Conservation (phyloP, 53 echinoderm and acorn worm genomes). For the Hippasteria phrygiana region DNA sequence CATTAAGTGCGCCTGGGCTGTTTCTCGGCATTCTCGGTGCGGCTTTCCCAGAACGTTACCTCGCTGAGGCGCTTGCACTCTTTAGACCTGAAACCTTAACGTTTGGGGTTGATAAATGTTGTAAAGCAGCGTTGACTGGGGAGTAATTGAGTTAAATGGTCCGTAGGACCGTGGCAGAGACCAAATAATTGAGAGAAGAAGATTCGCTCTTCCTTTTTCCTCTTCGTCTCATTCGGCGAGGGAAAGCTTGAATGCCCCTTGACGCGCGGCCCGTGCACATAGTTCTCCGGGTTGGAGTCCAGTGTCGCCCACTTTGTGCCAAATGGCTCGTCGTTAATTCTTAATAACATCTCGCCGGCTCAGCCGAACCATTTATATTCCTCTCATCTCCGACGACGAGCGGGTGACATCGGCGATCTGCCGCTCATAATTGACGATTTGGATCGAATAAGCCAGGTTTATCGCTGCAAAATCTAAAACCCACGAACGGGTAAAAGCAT, state of each 20-base stretch:
- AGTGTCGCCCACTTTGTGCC: not conserved
- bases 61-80: not conserved
- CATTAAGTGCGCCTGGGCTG: no score
- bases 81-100: not conserved
- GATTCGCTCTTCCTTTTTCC: not conserved
- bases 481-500: not conserved
- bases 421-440: not conserved
- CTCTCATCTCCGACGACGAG: not conserved
- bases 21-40: no score
- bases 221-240: not conserved
- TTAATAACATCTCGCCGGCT: not conserved
- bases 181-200: not conserved
- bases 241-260: not conserved
- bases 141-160: constrained; percentile 1
- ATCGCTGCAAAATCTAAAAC: not conserved
- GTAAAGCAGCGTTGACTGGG: not conserved
- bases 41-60: not conserved
- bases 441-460: not conserved
- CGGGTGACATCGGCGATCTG: not conserved
- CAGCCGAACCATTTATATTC: not conserved
- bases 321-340: not conserved
- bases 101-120: not conserved
- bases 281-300: no score
- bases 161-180: not conserved
- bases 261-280: not conserved